These are phyloP conservation scores for Drosophila athabasca DNA, from an alignment of 1,140 invertebrate species.

Conservation along the genomic window DNA sequence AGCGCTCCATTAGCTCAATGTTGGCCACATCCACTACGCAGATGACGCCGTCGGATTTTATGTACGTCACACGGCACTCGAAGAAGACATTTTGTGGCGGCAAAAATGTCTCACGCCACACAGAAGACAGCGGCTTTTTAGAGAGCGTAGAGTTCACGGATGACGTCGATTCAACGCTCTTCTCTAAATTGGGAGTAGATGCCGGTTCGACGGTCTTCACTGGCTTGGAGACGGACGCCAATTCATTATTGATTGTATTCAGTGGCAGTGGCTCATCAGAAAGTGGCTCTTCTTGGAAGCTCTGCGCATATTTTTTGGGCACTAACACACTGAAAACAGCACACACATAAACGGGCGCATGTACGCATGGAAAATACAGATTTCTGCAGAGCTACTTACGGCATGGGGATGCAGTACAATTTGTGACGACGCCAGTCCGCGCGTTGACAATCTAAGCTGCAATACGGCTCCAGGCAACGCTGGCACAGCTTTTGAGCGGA, in stretches of 20 bases:
- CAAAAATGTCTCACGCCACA: slow-evolving; percentile 32
- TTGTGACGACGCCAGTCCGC: slow-evolving; percentile 63
- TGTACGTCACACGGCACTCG: slow-evolving; percentile 42
- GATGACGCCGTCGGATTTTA: slow-evolving; percentile 41
- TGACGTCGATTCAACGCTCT: no score
- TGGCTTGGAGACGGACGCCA: no score
- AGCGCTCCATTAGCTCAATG: slow-evolving; percentile 26
- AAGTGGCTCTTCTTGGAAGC: no score
- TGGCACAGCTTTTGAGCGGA: slow-evolving; percentile 44
- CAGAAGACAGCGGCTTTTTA: neutral
- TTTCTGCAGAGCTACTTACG: slow-evolving; percentile 49
- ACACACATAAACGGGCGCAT: no score
- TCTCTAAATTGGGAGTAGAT: no score
- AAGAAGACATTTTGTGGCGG: slow-evolving; percentile 33
- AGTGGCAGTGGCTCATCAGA: no score
- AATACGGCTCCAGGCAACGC: slow-evolving; percentile 59
- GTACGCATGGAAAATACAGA: neutral
- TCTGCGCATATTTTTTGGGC: neutral
- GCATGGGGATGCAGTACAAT: slow-evolving; percentile 53
- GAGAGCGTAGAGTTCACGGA: no score
- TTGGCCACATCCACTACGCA: slow-evolving; percentile 43
- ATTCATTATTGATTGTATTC: no score
- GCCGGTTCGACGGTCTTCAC: no score
- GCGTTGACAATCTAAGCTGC: slow-evolving; percentile 35
- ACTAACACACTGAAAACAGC: no score